Base-by-base conservation (phyloP, 2,888 invertebrate genomes). In the Deroplatys truncata region DNA sequence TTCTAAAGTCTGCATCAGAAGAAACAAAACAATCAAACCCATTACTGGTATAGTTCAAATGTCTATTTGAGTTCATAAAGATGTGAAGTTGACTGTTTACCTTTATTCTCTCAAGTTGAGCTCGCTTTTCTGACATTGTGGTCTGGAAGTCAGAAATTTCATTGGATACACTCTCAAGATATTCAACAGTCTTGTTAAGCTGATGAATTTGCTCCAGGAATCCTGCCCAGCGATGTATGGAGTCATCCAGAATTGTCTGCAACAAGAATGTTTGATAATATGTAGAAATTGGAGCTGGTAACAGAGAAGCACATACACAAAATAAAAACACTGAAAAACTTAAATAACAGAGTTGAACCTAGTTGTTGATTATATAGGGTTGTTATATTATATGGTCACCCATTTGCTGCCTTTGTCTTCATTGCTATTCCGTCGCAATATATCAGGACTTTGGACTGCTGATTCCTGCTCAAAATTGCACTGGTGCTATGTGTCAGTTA, bases 181-280 rank as follows among this genome's bases (percentile, higher is more conserved):
- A 96, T 88, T 96, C 96, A 43, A 98, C 96, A 72, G 97, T 97
- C 93, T 98, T 98, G 91, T 97, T 96, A 29, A 98, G 95, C 86
- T 97, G 96, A 92, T 98, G 97, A 90, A 98, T 97, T 93, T 98
- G 98, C 93, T 98, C 98, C 88, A 98, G 94, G 92, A 98, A 96
- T 86, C 97, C 98, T 90, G 98, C 96, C 98, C 98, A 98, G 94
- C 97, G 97, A 43, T 97, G 97, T 28, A 98, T 97, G 0, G 97
- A 97, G 92, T 98, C 98, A 92, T 98, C 98, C 25, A 98, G 94
- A 91, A 97, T 95, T 1, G 97, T 96, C 92, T 93, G 88, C 28
- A 91, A 90, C 43, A 83, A 56, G 43, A 82, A 28, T 72, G 25
- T 72, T 72, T 72, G 43, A 43, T 43, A 72, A 72, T 20, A 3